Evolutionary conservation across 2,113 vertebrate species (phyloP), one percentile per base, ranked within the genome.

Genomic region (Erythrolamprus reginae): DNA sequence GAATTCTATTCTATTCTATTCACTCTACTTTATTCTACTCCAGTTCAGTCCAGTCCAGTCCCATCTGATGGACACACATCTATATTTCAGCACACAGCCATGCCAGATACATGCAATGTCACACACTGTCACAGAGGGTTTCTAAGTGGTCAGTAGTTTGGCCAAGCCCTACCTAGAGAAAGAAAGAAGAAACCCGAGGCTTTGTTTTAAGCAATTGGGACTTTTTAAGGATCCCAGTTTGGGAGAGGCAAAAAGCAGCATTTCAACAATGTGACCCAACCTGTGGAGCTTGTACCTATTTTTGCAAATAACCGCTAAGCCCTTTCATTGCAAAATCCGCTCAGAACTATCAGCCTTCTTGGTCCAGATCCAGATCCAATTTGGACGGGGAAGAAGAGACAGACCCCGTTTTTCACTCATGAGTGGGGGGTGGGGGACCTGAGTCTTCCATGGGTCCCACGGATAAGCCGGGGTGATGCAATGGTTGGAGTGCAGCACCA

Each of bases 281-380:
- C 70, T 33, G 53, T n/a, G 85, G 47, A 84, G n/a, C 91, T 70
- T 47, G 88, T 56, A 45, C 19, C 42, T 5, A 6, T 56, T 94
- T n/a, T n/a, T 82, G 92, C 92, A 95, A 95, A 94, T 92, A 92
- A 92, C 93, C 94, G 38, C 87, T 19, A 2, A 52, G 0, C 86
- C 50, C 28, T 42, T 26, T 10, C 26, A 7, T 6, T 6, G 33
- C 47, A 55, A 58, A 58, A 53, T 50, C 50, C 48, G 21, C 33
- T 50, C 5, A 48, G 5, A 87, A 70, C 33, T 33, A 65, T 38
- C 85, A 1, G 21, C 38, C 24, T 48, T n/a, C n/a, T n/a, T n/a
- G n/a, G n/a, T n/a, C n/a, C 19, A 19, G 3, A 23, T n/a, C 48
- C 5, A 42, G 33, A 61, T 4, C 42, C 33, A 3, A 24, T 3